phyloP scores from a whole-genome alignment of 2,113 vertebrate genomes.

The Misgurnus mizolepis region DNA sequence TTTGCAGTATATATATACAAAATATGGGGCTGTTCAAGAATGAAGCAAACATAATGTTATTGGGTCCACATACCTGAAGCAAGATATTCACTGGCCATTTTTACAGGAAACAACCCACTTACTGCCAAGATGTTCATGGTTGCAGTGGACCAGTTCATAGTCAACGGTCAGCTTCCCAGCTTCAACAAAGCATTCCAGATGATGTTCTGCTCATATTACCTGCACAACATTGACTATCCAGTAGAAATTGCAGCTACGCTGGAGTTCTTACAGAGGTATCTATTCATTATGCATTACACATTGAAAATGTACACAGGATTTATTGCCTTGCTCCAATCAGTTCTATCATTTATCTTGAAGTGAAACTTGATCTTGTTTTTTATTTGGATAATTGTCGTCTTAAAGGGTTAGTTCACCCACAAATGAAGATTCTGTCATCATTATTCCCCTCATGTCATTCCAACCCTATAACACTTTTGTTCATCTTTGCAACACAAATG shows the following conservation, averaged over 20 bases:
- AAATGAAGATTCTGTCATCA: too few species aligned
- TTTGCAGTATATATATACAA: slow-evolving; percentile 13
- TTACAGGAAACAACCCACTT: slow-evolving; percentile 27
- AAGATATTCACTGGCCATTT: not conserved
- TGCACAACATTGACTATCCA: slow-evolving; percentile 41
- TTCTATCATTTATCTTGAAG: too few species aligned
- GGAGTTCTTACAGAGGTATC: slow-evolving; percentile 28
- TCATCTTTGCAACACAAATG: too few species aligned
- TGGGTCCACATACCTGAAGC: not conserved
- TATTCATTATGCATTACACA: not conserved
- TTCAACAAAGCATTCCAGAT: slow-evolving; percentile 38
- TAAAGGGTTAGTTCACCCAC: not conserved
- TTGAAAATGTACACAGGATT: not conserved
- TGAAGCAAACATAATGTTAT: slow-evolving; percentile 7
- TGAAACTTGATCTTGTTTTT: not conserved
- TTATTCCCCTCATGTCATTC: not conserved
- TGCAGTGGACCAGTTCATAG: slow-evolving; percentile 34
- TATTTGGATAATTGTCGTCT: not conserved
- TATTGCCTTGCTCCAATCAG: too few species aligned
- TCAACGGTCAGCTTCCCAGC: slow-evolving; percentile 19
- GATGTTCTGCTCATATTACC: slow-evolving; percentile 36
- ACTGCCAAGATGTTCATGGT: slow-evolving; percentile 44
- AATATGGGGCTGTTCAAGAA: slow-evolving; percentile 5
- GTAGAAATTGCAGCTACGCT: slow-evolving; percentile 36
- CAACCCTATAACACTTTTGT: too few species aligned